Conservation (phyloP, 2,888 invertebrate genomes). For the Drosophila nigricruria region DNA sequence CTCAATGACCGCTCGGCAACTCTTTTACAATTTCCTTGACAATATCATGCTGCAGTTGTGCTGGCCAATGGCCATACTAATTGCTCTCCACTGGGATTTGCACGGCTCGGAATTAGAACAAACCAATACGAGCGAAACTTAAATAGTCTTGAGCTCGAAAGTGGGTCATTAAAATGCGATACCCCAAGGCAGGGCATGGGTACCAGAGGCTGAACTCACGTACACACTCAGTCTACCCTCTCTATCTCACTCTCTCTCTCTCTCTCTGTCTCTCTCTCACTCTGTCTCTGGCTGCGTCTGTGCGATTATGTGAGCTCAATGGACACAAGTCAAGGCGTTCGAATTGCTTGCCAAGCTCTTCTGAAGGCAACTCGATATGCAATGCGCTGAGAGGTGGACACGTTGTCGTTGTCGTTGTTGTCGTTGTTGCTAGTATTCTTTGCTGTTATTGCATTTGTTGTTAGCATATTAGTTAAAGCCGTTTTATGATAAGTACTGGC, state of each 20-base stretch:
- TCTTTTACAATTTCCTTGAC: conserved; percentile 57
- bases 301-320: conserved; percentile 66
- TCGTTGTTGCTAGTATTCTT: conserved; percentile 4
- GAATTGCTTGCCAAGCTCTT: conserved; percentile 65
- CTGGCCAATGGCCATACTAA: conserved; percentile 53
- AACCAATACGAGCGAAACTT: conserved; percentile 77
- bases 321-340: conserved; percentile 75
- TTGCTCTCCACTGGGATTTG: conserved; percentile 73
- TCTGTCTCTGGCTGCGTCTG: conserved; percentile 17
- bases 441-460: conserved; percentile 38
- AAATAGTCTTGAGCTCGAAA: conserved; percentile 80
- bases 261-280: conserved; percentile 1
- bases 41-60: conserved; percentile 25
- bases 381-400: conserved; percentile 37
- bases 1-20: conserved; percentile 45
- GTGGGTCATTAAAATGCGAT: conserved; percentile 84
- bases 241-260: not conserved
- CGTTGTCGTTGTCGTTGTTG: conserved; percentile 23
- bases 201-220: conserved; percentile 7
- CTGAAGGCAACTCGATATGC: conserved; percentile 77
- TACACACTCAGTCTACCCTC: not conserved
- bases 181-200: conserved; percentile 41
- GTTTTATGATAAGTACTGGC: conserved; percentile 65
- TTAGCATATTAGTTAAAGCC: conserved; percentile 65
- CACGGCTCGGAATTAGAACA: conserved; percentile 74